Conservation (phyloP, 2,888 invertebrate genomes). For the Petrophora chlorosata region DNA sequence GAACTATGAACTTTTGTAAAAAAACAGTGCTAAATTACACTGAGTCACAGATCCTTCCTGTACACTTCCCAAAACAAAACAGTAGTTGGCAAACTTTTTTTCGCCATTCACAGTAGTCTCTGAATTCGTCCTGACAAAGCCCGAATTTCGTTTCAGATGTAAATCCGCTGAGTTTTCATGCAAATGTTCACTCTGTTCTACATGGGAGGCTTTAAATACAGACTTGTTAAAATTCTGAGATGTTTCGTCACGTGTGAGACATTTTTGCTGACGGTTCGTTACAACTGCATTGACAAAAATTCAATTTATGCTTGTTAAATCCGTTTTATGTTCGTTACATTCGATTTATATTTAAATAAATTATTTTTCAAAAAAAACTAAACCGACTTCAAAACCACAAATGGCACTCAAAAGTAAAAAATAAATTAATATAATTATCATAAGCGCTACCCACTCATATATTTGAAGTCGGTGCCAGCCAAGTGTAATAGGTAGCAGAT, state of each 20-base stretch:
- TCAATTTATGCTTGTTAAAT: no score
- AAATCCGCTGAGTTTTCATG: constrained; percentile 34
- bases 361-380: no score
- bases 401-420: no score
- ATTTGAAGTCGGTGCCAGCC: no score
- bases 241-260: background rate
- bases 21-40: background rate
- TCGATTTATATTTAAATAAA: no score
- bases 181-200: constrained; percentile 28
- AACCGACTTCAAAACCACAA: no score
- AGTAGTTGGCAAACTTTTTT: constrained; percentile 4
- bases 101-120: constrained; percentile 18
- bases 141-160: constrained; percentile 32
- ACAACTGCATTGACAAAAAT: background rate
- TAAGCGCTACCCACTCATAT: no score
- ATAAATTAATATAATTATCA: no score
- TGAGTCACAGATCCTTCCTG: no score
- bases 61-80: constrained; percentile 1
- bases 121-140: constrained; percentile 19
- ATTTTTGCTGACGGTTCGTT: background rate
- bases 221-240: constrained; percentile 13
- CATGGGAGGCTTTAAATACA: constrained; percentile 9
- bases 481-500: no score
- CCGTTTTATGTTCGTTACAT: no score
- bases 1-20: no score